These are phyloP conservation scores for Brachionus rubens DNA, from an alignment of 1,140 invertebrate genomes.

Conservation along the genomic window DNA sequence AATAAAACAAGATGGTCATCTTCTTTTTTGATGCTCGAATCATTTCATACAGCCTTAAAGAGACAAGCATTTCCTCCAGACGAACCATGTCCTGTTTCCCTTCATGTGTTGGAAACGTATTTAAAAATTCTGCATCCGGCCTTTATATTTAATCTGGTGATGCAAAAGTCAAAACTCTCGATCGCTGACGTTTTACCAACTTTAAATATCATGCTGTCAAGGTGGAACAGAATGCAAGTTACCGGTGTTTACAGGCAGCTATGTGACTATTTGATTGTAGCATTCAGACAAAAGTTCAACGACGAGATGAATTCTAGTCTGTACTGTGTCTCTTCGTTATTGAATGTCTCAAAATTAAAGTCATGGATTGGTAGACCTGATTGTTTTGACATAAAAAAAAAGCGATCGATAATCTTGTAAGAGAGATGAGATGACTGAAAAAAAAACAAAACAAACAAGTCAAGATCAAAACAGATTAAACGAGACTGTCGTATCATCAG, in stretches of 20 bases:
- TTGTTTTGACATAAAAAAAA: not conserved
- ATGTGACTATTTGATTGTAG: not conserved
- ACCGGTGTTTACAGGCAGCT: not conserved
- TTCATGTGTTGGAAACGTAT: not conserved
- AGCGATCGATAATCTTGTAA: not conserved
- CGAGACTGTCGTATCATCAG: no score
- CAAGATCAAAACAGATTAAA: no score
- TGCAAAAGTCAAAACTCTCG: not conserved
- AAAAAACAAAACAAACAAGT: no score
- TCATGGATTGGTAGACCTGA: not conserved
- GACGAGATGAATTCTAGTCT: not conserved
- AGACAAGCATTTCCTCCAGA: not conserved
- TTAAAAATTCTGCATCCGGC: not conserved
- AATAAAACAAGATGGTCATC: not conserved
- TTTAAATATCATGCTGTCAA: not conserved
- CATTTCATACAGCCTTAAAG: not conserved
- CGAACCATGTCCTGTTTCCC: not conserved
- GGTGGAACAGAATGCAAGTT: not conserved
- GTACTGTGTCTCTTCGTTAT: not conserved
- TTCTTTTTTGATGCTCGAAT: not conserved
- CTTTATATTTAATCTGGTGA: not conserved
- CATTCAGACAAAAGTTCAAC: not conserved
- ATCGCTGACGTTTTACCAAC: not conserved
- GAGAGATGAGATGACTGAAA: no score
- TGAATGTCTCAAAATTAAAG: not conserved